A percentile compares a stretch with the other conserved stretches of the same genome.
Evolutionary conservation across 2,113 vertebrate genomes (phyloP).

Genomic region (Peromyscus polionotus): DNA sequence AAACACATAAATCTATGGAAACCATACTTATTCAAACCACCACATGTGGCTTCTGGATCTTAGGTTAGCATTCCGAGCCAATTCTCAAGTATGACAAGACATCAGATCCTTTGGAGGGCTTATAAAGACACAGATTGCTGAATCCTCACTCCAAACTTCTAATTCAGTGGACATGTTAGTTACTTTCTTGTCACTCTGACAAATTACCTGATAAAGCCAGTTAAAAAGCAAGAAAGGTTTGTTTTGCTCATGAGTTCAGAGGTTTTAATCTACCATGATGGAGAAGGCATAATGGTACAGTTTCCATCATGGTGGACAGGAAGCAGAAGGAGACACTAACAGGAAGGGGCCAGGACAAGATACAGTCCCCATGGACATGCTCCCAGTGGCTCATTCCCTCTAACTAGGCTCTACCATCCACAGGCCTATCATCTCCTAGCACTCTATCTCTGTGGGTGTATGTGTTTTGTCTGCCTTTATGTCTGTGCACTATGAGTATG

Average conservation of each 20-base stretch:
- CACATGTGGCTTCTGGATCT: not conserved
- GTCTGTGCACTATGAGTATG: not conserved
- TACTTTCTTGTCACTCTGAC: not conserved
- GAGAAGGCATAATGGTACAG: not conserved
- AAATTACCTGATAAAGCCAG: not conserved
- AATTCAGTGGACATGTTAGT: not conserved
- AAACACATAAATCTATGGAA: not conserved
- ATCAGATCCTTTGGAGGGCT: not conserved
- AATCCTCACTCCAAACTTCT: not conserved
- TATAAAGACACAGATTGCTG: not conserved
- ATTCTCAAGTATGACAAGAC: not conserved
- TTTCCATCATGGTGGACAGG: not conserved
- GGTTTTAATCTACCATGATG: not conserved
- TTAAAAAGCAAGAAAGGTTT: not conserved
- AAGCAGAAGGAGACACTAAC: not conserved
- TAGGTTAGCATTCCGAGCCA: not conserved
- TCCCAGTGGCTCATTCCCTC: not conserved
- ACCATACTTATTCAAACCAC: not conserved
- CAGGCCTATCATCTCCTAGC: not conserved
- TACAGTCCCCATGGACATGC: too few relatives aligned
- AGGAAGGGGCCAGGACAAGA: not conserved
- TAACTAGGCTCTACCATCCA: not conserved
- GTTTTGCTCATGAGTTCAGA: not conserved
- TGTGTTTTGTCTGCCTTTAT: not conserved
- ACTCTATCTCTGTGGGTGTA: not conserved